Conservation (phyloP, 2,113 vertebrate genomes). For the Corynorhinus townsendii region DNA sequence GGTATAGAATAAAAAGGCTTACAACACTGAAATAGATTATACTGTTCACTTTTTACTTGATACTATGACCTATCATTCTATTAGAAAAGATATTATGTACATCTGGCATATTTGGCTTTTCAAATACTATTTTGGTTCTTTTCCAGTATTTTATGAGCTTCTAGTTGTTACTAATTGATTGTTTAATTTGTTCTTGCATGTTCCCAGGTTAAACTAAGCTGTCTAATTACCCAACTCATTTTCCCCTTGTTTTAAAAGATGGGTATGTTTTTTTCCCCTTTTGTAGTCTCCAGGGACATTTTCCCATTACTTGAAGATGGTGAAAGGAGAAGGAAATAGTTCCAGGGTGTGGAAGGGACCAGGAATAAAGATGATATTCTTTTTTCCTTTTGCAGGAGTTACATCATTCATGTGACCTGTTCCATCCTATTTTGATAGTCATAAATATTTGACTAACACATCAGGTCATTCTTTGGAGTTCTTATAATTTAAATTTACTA, state of each 20-base stretch:
- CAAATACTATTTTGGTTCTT: neutral
- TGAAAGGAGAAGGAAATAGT: neutral
- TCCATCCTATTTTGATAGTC: neutral
- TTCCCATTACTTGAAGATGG: neutral
- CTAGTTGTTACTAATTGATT: slow-evolving; percentile 23
- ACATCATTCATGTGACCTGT: neutral
- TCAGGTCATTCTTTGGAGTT: slow-evolving; percentile 14
- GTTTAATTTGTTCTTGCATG: slow-evolving; percentile 39
- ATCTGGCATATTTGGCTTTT: neutral
- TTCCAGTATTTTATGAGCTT: neutral
- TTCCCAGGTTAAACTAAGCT: slow-evolving; percentile 40
- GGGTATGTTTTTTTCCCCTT: slow-evolving; percentile 26
- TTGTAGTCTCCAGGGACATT: neutral
- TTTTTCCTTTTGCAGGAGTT: neutral
- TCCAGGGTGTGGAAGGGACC: neutral
- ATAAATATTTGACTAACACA: slow-evolving; percentile 6
- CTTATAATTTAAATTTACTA: slow-evolving; percentile 1
- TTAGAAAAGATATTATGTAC: neutral
- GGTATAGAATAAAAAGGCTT: slow-evolving; percentile 7
- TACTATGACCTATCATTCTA: neutral
- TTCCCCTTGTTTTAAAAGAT: neutral
- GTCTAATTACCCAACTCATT: slow-evolving; percentile 52
- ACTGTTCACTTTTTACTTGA: neutral
- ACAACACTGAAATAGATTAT: neutral
- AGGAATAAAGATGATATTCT: neutral